Evolutionary conservation across 2,888 invertebrate genomes (phyloP), one percentile per base, ranked within the genome.

Genomic region (Limenitis camilla): DNA sequence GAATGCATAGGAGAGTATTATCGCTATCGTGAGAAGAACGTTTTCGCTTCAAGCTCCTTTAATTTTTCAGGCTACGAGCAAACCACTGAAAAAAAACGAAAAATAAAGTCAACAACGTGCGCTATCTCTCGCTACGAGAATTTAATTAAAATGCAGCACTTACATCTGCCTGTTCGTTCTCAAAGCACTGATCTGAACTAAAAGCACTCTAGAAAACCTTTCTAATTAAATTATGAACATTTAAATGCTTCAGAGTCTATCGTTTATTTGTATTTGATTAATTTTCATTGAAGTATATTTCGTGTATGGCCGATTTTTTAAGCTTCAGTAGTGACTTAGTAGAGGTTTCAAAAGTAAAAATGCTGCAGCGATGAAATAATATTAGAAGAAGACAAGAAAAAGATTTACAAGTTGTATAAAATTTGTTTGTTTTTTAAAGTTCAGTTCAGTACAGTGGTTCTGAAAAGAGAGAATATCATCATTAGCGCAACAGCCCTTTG

Each of bases 131-230:
- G 60, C 65, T 64, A 71, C 68, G 69, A 72, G 74, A 65, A 75
- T 78, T 79, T 79, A 77, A 80, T 81, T 80, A 78, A 81, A 81
- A 73, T 65, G 67, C 69, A 69, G 67, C 67, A 65, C 68, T 74
- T 65, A 68, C 67, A 66, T 63, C 65, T 64, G 69, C 66, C 47
- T 55, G 52, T 48, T 54, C 56, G 48, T 50, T 52, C 28, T 50
- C 46, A 52, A 49, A 48, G 49, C 48, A 41, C 43, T 39, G 46
- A 56, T 42, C 52, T 36, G 29, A 41, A 39, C 40, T 39, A 47
- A 35, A 36, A 45, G 40, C 43, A 49, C 50, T 50, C 40, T 28
- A 27, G 39, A 41, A 48, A 38, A 55, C 63, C 66, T 66, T 68
- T 60, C 56, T 73, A 73, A 75, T 78, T 75, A 74, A 75, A 74